A percentile compares a stretch with the other conserved stretches of the same genome.
Conservation (phyloP, 2,888 invertebrate genomes). For the Drosophila aldrichi region DNA sequence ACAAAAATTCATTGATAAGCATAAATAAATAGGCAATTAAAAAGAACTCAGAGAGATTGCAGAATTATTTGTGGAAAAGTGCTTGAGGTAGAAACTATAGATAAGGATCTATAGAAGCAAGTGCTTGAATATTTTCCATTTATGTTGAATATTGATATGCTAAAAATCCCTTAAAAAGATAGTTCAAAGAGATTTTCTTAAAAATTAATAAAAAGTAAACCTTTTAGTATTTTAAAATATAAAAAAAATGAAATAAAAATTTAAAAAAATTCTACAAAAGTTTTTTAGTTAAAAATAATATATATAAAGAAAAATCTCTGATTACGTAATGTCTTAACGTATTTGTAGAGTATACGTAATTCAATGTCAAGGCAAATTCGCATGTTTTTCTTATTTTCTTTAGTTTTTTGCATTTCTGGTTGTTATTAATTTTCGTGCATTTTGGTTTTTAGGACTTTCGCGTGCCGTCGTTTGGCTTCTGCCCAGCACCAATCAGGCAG, state of each 20-base stretch:
- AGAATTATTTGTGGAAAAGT: neutral
- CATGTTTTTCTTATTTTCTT: neutral
- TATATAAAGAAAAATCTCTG: too few species aligned
- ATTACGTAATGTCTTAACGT: neutral
- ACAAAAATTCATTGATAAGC: neutral
- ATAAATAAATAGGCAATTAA: neutral
- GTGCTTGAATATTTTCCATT: neutral
- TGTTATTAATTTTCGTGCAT: constrained; percentile 73
- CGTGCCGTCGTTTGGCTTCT: constrained; percentile 75
- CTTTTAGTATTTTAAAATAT: too few species aligned
- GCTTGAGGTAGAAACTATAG: neutral
- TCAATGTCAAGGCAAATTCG: neutral
- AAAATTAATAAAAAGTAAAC: too few species aligned
- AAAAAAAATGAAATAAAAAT: too few species aligned
- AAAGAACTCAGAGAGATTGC: neutral
- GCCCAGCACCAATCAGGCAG: constrained; percentile 60
- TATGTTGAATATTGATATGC: neutral
- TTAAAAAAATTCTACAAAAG: too few species aligned
- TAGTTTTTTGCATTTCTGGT: constrained; percentile 41
- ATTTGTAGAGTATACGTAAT: constrained; percentile 27
- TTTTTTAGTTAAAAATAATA: neutral
- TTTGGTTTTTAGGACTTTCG: constrained; percentile 78
- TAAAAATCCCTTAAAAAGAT: too few species aligned
- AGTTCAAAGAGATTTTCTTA: too few species aligned
- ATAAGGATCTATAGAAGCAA: neutral